These are phyloP conservation scores for Clarias gariepinus DNA, from an alignment of 2,113 vertebrate species.

Conservation along the genomic window DNA sequence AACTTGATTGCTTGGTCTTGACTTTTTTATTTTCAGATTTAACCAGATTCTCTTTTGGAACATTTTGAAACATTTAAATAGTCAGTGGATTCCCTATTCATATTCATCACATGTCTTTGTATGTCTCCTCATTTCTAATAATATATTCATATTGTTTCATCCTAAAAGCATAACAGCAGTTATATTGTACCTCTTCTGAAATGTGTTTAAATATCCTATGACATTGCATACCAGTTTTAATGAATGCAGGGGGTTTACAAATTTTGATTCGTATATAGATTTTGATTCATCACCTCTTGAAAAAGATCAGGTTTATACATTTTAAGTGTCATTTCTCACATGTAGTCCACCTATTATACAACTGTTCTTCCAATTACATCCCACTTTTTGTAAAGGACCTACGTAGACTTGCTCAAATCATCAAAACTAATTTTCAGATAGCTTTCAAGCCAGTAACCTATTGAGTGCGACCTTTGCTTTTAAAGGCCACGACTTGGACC, in stretches of 20 bases:
- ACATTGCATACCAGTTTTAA: neutral
- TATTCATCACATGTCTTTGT: neutral
- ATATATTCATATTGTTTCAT: neutral
- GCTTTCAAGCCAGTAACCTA: constrained; percentile 29
- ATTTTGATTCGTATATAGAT: neutral
- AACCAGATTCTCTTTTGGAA: too few relatives aligned
- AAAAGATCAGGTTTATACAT: neutral
- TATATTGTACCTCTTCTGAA: neutral
- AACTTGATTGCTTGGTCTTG: too few relatives aligned
- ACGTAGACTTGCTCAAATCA: neutral
- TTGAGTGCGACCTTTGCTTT: constrained; percentile 59
- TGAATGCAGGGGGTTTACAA: neutral
- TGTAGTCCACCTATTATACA: neutral
- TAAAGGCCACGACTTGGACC: constrained; percentile 55
- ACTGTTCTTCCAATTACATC: neutral
- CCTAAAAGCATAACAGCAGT: neutral
- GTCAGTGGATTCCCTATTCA: too few relatives aligned
- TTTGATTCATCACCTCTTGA: neutral
- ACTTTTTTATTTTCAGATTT: too few relatives aligned
- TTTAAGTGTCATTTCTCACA: neutral
- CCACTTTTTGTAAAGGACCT: neutral
- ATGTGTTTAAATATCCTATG: neutral
- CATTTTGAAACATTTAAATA: too few relatives aligned
- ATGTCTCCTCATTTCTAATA: neutral
- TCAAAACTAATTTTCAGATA: neutral